Base-by-base conservation (phyloP, 2,113 vertebrate genomes). In the Nestor notabilis region DNA sequence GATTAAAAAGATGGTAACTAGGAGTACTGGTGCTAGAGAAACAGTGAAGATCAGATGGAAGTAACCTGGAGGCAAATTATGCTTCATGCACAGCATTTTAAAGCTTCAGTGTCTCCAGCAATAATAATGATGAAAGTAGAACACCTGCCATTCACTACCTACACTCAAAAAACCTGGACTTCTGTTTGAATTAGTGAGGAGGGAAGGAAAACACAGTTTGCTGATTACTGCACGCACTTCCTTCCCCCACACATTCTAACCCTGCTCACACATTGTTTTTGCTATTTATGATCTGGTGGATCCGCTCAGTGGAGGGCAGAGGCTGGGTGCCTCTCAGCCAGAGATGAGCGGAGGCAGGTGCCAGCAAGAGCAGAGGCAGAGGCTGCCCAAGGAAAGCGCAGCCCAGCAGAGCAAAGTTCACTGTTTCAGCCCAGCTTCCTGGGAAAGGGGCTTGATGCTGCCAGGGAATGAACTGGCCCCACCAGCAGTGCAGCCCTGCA, bases 331-430 rank as follows among this genome's bases (percentile, higher is more conserved):
- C 35, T 29, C n/a, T 5, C 28, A 39, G 55, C 19, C 2, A 4
- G 10, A 4, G 20, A 11, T 2, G 1, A 2, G 64, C 17, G 2
- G 17, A 5, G 20, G 44, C 56, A 49, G 19, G 5, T 1, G 19
- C 0, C 13, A 39, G 14, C 2, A 5, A 13, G 24, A 39, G 17
- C 29, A 13, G 21, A 11, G 14, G 31, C 28, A 7, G 25, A 33
- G 1, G 1, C 11, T 0, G 0, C 0, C 6, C 2, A 5, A 11
- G 39, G 33, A 7, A 17, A 25, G 9, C 24, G 4, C 5, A 13
- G 68, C 20, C 31, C 37, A 2, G 6, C 1, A 2, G 55, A 17
- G 13, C n/a, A 31, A 14, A 33, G 21, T 1, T 77, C 21, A 0
- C 21, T 6, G 4, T 12, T 44, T 19, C 28, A 7, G 15, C 8